Evolutionary conservation across 2,888 invertebrate species (phyloP).

Genomic region (Trissoscelio sp.): DNA sequence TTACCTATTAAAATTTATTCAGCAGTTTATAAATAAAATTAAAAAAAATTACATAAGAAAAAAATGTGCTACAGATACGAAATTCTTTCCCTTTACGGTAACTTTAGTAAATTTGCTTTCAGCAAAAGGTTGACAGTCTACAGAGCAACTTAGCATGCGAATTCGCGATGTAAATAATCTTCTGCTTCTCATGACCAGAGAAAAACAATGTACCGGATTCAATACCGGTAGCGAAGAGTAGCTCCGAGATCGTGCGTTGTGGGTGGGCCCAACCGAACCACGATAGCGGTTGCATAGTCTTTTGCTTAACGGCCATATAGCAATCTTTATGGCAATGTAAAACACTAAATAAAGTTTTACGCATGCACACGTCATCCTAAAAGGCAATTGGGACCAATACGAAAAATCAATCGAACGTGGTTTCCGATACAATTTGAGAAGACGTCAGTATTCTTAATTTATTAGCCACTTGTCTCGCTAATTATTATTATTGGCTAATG

Average conservation of each 20-base stretch:
- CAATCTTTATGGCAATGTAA: conserved; percentile 80
- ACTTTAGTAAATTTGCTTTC: conserved; percentile 46
- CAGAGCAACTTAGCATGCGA: conserved; percentile 49
- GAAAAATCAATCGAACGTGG: conserved; percentile 32
- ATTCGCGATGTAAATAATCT: conserved; percentile 80
- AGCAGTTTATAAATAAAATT: not conserved
- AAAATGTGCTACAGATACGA: conserved; percentile 1
- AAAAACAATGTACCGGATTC: conserved; percentile 83
- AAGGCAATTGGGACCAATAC: conserved; percentile 65
- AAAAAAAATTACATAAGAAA: not conserved
- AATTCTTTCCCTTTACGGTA: conserved; percentile 7
- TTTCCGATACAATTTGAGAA: conserved; percentile 15
- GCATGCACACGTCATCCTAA: conserved; percentile 71
- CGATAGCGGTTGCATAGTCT: conserved; percentile 75
- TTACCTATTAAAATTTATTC: too few relatives aligned
- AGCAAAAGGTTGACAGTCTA: conserved; percentile 39
- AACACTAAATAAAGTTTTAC: conserved; percentile 78
- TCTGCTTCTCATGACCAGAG: conserved; percentile 79
- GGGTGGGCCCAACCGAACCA: conserved; percentile 81
- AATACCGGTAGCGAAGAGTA: conserved; percentile 82
- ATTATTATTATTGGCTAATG: not conserved
- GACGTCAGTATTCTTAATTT: conserved; percentile 8
- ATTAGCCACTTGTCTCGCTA: conserved; percentile 1
- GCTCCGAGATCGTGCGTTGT: conserved; percentile 82
- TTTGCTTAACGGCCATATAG: conserved; percentile 73